Evolutionary conservation across 2,797 vertebrate genomes (phyloP).

Genomic region (Pachyuromys duprasi): DNA sequence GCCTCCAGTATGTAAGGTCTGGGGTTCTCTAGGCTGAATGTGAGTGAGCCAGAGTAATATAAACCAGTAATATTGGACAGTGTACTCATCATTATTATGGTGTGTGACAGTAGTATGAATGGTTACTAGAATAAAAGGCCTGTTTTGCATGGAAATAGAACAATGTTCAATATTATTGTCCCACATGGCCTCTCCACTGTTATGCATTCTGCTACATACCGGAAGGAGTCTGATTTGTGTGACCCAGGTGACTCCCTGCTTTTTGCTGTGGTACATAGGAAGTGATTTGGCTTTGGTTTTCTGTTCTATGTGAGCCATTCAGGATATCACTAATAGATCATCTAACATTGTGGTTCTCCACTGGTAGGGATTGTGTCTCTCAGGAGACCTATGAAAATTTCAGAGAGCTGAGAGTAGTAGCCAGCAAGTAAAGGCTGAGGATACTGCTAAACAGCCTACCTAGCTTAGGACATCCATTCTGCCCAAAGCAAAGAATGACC

Average conservation of each 20-base stretch:
- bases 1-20: neutral
- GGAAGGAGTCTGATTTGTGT: neutral
- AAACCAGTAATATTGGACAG: fast-evolving
- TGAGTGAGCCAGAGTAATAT: neutral
- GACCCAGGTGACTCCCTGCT: neutral
- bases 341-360: neutral
- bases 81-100: neutral
- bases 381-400: neutral
- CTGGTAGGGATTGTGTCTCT: neutral
- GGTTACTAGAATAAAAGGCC: neutral
- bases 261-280: neutral
- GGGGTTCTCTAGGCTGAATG: neutral
- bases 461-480: neutral
- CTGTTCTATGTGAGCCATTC: neutral
- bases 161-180: no score
- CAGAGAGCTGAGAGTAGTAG: neutral
- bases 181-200: neutral
- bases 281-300: neutral
- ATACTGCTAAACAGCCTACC: fast-evolving
- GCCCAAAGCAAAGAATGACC: fast-evolving
- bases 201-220: neutral
- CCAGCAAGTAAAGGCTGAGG: neutral
- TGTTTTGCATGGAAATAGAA: neutral
- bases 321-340: neutral
- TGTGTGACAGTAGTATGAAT: neutral